Evolutionary conservation across 2,113 vertebrate genomes (phyloP).

Genomic region (Jaculus jaculus): DNA sequence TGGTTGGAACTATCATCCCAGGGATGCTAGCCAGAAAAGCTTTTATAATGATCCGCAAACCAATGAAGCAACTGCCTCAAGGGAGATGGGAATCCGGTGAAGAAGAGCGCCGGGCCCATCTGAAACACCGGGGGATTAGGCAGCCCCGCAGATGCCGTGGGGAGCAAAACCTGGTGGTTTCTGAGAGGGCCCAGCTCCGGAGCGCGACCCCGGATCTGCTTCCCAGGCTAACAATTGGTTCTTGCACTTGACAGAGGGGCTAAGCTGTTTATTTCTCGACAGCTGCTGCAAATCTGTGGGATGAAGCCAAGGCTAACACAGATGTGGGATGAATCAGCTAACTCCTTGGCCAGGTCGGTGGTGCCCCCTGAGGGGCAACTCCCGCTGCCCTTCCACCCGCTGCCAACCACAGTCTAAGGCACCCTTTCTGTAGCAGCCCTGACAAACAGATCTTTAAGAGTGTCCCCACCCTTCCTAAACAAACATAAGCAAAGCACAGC

Average conservation of each 20-base stretch:
- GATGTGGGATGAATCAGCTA: conserved; percentile 80
- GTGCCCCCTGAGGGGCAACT: conserved; percentile 48
- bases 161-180: conserved; percentile 75
- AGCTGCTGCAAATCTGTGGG: conserved; percentile 85
- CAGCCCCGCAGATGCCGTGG: conserved; percentile 55
- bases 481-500: background rate
- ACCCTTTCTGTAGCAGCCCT: background rate
- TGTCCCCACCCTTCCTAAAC: background rate
- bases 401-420: background rate
- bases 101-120: background rate
- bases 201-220: conserved; percentile 75
- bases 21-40: conserved; percentile 46
- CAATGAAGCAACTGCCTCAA: conserved; percentile 23
- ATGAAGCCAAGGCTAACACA: conserved; percentile 86
- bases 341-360: conserved; percentile 72
- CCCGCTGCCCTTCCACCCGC: background rate
- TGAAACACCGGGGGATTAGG: background rate
- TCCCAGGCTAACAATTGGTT: conserved; percentile 70
- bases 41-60: conserved; percentile 17
- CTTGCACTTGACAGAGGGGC: conserved; percentile 79
- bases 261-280: conserved; percentile 82
- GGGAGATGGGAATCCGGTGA: background rate
- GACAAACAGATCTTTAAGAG: conserved; percentile 28
- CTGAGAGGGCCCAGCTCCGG: conserved; percentile 78
- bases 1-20: conserved; percentile 24